These are phyloP conservation scores for Orycteropus afer DNA, from an alignment of 2,113 vertebrate genomes.

Conservation along the genomic window DNA sequence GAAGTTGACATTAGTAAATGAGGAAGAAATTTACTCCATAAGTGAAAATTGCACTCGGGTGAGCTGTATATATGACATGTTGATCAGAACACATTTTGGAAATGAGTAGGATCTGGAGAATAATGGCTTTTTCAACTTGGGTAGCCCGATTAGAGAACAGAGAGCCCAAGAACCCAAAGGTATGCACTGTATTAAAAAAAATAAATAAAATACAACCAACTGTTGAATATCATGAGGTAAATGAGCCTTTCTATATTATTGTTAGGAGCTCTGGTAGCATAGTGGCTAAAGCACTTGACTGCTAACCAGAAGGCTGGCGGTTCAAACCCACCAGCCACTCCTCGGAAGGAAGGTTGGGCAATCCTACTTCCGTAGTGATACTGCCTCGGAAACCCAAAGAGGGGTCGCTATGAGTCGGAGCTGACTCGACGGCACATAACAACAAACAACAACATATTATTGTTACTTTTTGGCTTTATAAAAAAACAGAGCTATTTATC, in stretches of 20 bases:
- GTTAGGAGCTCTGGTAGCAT: too few relatives aligned
- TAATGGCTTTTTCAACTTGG: not conserved
- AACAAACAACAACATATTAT: too few relatives aligned
- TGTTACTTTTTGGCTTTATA: slow-evolving; percentile 84
- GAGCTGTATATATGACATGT: not conserved
- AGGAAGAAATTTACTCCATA: not conserved
- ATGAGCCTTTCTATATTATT: slow-evolving; percentile 81
- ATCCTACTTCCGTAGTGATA: too few relatives aligned
- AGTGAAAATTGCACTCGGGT: not conserved
- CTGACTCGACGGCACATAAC: too few relatives aligned
- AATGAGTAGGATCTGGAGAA: not conserved
- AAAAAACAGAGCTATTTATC: slow-evolving; percentile 67
- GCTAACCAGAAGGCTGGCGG: too few relatives aligned
- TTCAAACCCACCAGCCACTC: too few relatives aligned
- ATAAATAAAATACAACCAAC: not conserved
- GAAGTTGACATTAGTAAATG: not conserved
- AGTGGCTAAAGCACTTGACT: too few relatives aligned
- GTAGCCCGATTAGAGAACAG: not conserved
- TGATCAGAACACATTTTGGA: not conserved
- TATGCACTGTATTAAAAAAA: not conserved
- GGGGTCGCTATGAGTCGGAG: too few relatives aligned
- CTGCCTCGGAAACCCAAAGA: too few relatives aligned
- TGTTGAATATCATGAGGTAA: slow-evolving; percentile 80
- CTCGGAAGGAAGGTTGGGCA: too few relatives aligned
- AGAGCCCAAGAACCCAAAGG: not conserved